These are phyloP conservation scores for Speoplatyrhinus poulsoni DNA, from an alignment of 2,113 vertebrate species.

Conservation along the genomic window DNA sequence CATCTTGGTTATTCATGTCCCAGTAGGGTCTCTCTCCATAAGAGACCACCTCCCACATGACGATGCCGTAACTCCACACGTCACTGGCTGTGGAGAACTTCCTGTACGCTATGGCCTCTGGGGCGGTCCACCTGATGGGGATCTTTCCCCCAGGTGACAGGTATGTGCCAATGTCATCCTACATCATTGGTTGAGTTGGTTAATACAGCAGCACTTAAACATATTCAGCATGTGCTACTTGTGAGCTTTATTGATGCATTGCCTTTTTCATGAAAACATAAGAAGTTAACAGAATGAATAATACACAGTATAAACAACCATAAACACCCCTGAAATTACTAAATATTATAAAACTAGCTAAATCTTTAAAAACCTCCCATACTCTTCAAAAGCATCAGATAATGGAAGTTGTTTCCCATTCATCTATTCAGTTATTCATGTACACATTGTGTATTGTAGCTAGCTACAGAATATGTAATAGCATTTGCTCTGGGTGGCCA, in stretches of 20 bases:
- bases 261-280: neutral
- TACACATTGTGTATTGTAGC: too few species aligned
- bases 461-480: too few species aligned
- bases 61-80: slow-evolving; percentile 94
- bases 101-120: slow-evolving; percentile 94
- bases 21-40: slow-evolving; percentile 96
- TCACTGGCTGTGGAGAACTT: slow-evolving; percentile 94
- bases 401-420: too few species aligned
- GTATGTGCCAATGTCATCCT: slow-evolving; percentile 77
- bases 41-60: slow-evolving; percentile 99
- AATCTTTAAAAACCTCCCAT: too few species aligned
- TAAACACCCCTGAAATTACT: too few species aligned
- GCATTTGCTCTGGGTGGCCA: too few species aligned
- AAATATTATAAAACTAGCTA: too few species aligned
- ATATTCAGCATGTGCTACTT: neutral
- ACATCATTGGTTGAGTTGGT: slow-evolving; percentile 3
- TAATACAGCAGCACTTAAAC: neutral
- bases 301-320: too few species aligned
- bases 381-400: too few species aligned
- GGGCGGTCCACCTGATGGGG: slow-evolving; percentile 96
- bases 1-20: slow-evolving; percentile 98
- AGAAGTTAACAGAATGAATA: too few species aligned
- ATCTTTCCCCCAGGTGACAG: slow-evolving; percentile 92
- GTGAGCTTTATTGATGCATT: neutral
- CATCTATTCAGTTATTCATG: too few species aligned